Conservation (phyloP, 2,888 invertebrate genomes). For the Brachyptera putata region DNA sequence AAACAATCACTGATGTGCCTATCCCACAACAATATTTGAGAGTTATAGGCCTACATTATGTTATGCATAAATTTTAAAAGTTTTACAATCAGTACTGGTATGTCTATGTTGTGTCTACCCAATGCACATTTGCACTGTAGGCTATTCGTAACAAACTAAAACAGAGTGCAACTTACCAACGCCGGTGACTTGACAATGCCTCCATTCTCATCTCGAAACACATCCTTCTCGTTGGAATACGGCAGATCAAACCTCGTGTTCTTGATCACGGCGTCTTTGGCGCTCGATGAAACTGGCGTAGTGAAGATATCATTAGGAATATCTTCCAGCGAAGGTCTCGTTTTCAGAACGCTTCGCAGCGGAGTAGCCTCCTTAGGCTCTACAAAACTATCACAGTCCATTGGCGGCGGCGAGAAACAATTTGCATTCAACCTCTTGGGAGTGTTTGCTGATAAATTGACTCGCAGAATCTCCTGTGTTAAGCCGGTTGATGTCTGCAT, state of each 20-base stretch:
- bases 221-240: neutral
- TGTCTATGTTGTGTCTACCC: no score
- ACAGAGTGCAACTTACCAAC: no score
- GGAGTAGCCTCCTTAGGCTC: neutral
- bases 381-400: neutral
- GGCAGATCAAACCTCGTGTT: slow-evolving; percentile 61
- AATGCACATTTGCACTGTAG: no score
- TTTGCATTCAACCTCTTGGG: neutral
- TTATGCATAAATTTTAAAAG: no score
- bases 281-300: slow-evolving; percentile 16
- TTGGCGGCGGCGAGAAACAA: neutral
- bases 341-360: slow-evolving; percentile 25
- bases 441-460: slow-evolving; percentile 11
- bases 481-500: slow-evolving; percentile 4
- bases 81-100: no score
- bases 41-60: no score
- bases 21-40: no score
- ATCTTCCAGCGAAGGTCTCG: neutral
- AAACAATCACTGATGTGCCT: no score
- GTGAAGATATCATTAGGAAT: slow-evolving; percentile 4
- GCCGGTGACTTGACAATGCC: no score
- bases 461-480: slow-evolving; percentile 21
- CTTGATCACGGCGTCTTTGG: slow-evolving; percentile 43
- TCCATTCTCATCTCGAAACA: no score
- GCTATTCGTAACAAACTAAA: no score